A percentile compares a stretch with the other conserved stretches of the same genome.
Conservation (phyloP, 1,140 invertebrate genomes). For the Conus ventricosus region DNA sequence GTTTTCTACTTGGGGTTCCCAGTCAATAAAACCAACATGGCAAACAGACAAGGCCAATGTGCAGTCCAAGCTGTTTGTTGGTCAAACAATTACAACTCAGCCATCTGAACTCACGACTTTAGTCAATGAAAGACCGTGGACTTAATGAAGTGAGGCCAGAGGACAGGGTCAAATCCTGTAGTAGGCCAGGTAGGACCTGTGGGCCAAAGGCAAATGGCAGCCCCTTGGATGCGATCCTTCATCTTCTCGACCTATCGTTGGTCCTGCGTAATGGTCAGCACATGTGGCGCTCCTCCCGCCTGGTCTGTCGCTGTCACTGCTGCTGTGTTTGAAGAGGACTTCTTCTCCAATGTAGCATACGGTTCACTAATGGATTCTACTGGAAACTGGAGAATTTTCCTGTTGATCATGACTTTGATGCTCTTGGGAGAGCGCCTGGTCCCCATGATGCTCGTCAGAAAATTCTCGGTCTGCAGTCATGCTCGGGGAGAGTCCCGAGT, state of each 20-base stretch:
- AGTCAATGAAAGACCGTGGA: slow-evolving; percentile 7
- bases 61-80: neutral
- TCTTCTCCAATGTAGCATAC: neutral
- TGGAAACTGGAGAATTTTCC: neutral
- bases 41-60: neutral
- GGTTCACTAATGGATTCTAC: neutral
- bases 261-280: slow-evolving; percentile 45
- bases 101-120: neutral
- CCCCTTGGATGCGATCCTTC: slow-evolving; percentile 76
- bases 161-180: slow-evolving; percentile 75
- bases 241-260: slow-evolving; percentile 72
- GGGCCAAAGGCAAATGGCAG: slow-evolving; percentile 78
- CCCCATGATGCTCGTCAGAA: slow-evolving; percentile 23
- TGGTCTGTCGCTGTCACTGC: slow-evolving; percentile 23
- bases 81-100: neutral
- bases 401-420: neutral
- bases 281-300: slow-evolving; percentile 28
- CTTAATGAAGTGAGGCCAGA: neutral
- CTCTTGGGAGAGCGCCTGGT: neutral
- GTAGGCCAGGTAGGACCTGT: slow-evolving; percentile 79
- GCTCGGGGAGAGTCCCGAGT: slow-evolving; percentile 53
- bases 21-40: neutral
- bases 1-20: neutral
- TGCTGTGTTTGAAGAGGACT: slow-evolving; percentile 9
- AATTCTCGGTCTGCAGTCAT: slow-evolving; percentile 36